A percentile compares a stretch with the other conserved stretches of the same genome.
These are phyloP conservation scores for Hiodon alosoides DNA, from an alignment of 2,113 vertebrate species.

Conservation along the genomic window DNA sequence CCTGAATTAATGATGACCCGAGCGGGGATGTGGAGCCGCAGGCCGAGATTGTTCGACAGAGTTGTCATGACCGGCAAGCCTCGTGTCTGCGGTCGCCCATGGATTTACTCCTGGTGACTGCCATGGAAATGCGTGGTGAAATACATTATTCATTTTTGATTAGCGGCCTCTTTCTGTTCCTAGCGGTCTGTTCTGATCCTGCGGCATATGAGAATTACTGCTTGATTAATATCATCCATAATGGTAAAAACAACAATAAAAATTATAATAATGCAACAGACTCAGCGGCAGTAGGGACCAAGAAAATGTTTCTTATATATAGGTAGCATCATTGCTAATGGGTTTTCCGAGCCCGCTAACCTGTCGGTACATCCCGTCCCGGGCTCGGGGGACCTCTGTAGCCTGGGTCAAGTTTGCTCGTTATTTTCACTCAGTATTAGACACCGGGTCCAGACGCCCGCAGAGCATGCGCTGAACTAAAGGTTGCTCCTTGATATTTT, in stretches of 20 bases:
- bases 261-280: not conserved
- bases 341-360: too few species aligned
- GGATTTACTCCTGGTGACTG: not conserved
- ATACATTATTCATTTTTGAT: not conserved
- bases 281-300: too few species aligned
- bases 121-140: not conserved
- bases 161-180: not conserved
- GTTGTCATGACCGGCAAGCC: not conserved
- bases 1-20: conserved; percentile 13
- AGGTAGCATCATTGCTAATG: too few species aligned
- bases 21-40: not conserved
- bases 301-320: too few species aligned
- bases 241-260: not conserved
- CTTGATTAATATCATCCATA: too few species aligned
- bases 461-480: too few species aligned
- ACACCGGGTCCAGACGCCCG: too few species aligned
- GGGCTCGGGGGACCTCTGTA: too few species aligned
- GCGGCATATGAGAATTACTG: not conserved
- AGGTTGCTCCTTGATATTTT: too few species aligned
- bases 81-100: not conserved
- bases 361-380: too few species aligned
- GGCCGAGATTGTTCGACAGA: not conserved
- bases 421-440: too few species aligned
- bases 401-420: too few species aligned
- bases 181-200: not conserved